These are phyloP conservation scores for Limnodromus scolopaceus DNA, from an alignment of 2,797 vertebrate species.

Conservation along the genomic window DNA sequence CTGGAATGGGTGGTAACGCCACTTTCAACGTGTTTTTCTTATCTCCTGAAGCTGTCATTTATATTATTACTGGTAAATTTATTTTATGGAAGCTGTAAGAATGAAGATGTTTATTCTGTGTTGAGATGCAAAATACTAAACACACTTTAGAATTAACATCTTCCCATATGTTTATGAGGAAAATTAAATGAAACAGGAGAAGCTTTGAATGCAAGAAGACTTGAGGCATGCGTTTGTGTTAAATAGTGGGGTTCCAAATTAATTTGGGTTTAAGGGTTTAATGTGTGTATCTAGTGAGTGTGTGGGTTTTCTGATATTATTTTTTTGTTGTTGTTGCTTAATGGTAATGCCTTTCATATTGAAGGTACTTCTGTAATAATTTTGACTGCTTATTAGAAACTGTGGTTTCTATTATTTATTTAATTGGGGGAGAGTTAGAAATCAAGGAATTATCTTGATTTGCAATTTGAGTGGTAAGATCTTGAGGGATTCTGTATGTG, in stretches of 20 bases:
- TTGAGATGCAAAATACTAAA: not conserved
- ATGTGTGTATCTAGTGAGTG: not conserved
- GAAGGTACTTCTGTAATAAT: not conserved
- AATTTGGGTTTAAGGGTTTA: not conserved
- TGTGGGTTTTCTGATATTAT: not conserved
- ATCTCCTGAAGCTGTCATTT: not conserved
- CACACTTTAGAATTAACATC: not conserved
- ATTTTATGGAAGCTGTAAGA: not conserved
- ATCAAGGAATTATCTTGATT: not conserved
- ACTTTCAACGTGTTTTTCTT: not conserved
- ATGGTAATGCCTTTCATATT: not conserved
- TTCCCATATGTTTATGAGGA: not conserved
- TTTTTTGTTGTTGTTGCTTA: not conserved
- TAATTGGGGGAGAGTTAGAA: not conserved
- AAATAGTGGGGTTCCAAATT: not conserved
- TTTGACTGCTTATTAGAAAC: not conserved
- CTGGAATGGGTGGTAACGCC: not conserved
- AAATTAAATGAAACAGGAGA: not conserved
- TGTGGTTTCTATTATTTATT: not conserved
- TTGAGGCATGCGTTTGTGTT: not conserved
- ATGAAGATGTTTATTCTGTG: not conserved
- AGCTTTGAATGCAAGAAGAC: not conserved
- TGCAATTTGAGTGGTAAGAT: not conserved
- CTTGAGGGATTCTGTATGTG: not conserved
- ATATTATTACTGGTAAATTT: not conserved